Percentiles rank a stretch among this genome's conserved stretches.
Conservation (phyloP, 64 coral and sea anemone species). For the Porites lutea region DNA sequence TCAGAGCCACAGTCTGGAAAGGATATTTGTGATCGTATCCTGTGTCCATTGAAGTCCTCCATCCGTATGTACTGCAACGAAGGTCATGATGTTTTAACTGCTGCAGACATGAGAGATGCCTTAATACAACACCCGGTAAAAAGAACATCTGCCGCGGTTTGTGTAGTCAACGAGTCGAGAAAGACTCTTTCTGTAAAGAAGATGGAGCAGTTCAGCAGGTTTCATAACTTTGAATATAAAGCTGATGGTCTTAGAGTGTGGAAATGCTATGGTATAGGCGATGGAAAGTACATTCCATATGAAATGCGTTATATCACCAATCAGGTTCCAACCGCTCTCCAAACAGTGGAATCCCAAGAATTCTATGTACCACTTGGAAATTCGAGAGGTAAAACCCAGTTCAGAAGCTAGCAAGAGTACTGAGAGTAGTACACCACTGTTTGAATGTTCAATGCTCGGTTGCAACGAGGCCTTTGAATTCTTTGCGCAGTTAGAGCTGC, state of each 20-base stretch:
- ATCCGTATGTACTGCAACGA: constrained; percentile 49
- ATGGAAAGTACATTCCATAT: too few species aligned
- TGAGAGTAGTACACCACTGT: too few species aligned
- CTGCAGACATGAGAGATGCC: constrained; percentile 27
- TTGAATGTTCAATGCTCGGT: too few species aligned
- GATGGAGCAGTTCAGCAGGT: constrained; percentile 45
- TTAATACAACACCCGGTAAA: constrained; percentile 49
- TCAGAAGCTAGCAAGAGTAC: too few species aligned
- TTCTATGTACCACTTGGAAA: constrained; percentile 46
- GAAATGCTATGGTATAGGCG: constrained; percentile 71
- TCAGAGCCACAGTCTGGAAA: constrained; percentile 70
- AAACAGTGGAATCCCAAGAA: too few species aligned
- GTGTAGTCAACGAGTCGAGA: constrained; percentile 27
- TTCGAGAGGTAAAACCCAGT: constrained; percentile 4
- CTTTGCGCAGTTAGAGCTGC: too few species aligned
- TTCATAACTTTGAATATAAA: constrained; percentile 71
- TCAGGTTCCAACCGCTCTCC: too few species aligned
- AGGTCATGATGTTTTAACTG: constrained; percentile 43
- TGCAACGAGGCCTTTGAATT: too few species aligned
- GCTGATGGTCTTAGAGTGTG: constrained; percentile 69
- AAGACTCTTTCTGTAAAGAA: constrained; percentile 36
- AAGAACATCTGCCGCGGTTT: constrained; percentile 45
- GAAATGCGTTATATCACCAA: too few species aligned
- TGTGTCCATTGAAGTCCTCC: constrained; percentile 45
- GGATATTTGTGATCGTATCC: constrained; percentile 65